Evolutionary conservation across 2,888 invertebrate species (phyloP).

Genomic region (Thumatha senex): DNA sequence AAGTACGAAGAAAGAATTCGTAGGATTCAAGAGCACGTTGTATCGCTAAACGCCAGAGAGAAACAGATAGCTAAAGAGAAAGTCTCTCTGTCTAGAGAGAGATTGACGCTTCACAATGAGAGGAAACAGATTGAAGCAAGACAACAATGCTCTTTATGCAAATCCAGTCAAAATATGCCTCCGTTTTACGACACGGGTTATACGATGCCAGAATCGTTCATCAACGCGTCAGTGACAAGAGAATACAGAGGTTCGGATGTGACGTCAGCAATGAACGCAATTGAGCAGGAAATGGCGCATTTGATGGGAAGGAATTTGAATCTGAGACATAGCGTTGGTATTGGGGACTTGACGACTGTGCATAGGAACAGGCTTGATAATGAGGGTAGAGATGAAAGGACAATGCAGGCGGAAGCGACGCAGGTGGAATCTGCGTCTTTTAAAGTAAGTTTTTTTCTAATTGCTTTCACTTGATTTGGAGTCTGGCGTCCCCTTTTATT

Average conservation of each 20-base stretch:
- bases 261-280: constrained; percentile 57
- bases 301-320: constrained; percentile 60
- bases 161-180: constrained; percentile 55
- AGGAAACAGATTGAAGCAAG: constrained; percentile 72
- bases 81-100: constrained; percentile 82
- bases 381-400: constrained; percentile 11
- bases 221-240: constrained; percentile 56
- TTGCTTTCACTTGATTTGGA: too few species aligned
- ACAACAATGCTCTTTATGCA: constrained; percentile 72
- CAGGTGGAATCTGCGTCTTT: constrained; percentile 46
- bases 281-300: constrained; percentile 71
- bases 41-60: constrained; percentile 80
- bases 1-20: constrained; percentile 83
- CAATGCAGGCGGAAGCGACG: constrained; percentile 33
- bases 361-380: constrained; percentile 15
- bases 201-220: constrained; percentile 49
- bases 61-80: constrained; percentile 85
- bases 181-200: constrained; percentile 50
- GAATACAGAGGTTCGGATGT: constrained; percentile 55
- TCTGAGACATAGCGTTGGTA: constrained; percentile 47
- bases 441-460: constrained; percentile 42
- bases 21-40: constrained; percentile 82
- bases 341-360: constrained; percentile 26
- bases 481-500: too few species aligned
- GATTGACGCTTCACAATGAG: constrained; percentile 80